Evolutionary conservation across 2,888 invertebrate genomes (phyloP).

Genomic region (Acleris cristana): DNA sequence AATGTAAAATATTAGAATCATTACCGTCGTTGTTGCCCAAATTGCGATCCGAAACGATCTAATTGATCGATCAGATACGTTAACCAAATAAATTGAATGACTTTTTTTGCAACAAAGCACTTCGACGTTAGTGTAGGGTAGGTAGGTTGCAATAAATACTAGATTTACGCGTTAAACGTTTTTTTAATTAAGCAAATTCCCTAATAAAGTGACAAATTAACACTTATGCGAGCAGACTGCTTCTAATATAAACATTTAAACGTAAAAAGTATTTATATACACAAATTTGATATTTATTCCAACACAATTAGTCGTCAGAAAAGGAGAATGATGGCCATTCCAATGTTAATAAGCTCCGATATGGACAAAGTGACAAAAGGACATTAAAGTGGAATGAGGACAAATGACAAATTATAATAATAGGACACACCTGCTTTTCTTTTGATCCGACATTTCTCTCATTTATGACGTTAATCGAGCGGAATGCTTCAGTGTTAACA

Average conservation of each 20-base stretch:
- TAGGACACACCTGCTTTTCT: conserved; percentile 82
- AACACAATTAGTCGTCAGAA: conserved; percentile 54
- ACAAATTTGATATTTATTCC: conserved; percentile 44
- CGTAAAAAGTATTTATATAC: conserved; percentile 15
- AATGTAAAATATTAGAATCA: conserved; percentile 66
- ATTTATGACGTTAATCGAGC: conserved; percentile 82
- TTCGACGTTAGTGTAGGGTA: not conserved
- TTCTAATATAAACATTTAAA: conserved; percentile 24
- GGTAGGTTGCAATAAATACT: too few relatives aligned
- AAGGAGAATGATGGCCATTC: conserved; percentile 49
- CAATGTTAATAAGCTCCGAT: conserved; percentile 62
- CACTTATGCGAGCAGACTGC: conserved; percentile 5
- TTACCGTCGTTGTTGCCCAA: conserved; percentile 45
- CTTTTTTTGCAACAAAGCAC: not conserved
- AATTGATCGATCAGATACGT: conserved; percentile 2
- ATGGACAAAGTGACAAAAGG: conserved; percentile 64
- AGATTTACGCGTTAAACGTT: too few relatives aligned
- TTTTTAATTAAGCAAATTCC: too few relatives aligned
- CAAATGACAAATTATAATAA: conserved; percentile 82
- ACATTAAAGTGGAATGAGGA: conserved; percentile 67
- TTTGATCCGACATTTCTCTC: conserved; percentile 83
- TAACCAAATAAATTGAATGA: not conserved
- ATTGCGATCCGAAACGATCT: conserved; percentile 22
- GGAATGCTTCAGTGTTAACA: conserved; percentile 76
- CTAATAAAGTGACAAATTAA: not conserved